Percentiles rank a stretch among this genome's conserved stretches.
phyloP scores from a whole-genome alignment of 1,140 invertebrate genomes.

The Drosophila novamexicana region DNA sequence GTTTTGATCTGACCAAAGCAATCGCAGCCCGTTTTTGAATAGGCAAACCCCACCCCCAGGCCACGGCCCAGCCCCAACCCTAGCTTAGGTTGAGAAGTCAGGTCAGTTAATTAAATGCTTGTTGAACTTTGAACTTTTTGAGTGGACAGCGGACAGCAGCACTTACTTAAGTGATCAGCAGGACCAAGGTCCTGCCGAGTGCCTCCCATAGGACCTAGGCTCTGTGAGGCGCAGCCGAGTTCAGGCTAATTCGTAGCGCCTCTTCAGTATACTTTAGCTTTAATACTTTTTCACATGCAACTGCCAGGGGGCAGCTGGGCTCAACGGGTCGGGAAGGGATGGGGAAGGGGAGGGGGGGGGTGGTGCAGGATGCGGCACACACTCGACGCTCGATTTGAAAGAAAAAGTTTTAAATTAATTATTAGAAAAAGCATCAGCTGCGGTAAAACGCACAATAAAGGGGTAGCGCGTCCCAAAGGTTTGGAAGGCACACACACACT shows the following conservation, averaged over 20 bases:
- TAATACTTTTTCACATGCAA: constrained; percentile 19
- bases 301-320: background rate
- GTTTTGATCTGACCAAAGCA: constrained; percentile 10
- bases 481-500: constrained; percentile 46
- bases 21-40: constrained; percentile 8
- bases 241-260: constrained; percentile 55
- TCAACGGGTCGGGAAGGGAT: background rate
- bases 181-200: too few relatives aligned
- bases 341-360: background rate
- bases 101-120: constrained; percentile 45
- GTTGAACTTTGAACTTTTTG: constrained; percentile 35
- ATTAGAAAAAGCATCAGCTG: constrained; percentile 83
- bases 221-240: background rate
- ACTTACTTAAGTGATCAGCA: background rate
- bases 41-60: background rate
- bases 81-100: constrained; percentile 14
- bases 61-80: background rate
- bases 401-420: constrained; percentile 84
- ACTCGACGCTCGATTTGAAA: constrained; percentile 55
- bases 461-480: constrained; percentile 37
- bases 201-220: background rate
- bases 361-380: background rate
- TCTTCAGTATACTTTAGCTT: constrained; percentile 21
- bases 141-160: background rate
- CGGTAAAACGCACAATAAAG: constrained; percentile 26